phyloP scores from a whole-genome alignment of 2,797 vertebrate species.

The Atherinosoma microstoma region DNA sequence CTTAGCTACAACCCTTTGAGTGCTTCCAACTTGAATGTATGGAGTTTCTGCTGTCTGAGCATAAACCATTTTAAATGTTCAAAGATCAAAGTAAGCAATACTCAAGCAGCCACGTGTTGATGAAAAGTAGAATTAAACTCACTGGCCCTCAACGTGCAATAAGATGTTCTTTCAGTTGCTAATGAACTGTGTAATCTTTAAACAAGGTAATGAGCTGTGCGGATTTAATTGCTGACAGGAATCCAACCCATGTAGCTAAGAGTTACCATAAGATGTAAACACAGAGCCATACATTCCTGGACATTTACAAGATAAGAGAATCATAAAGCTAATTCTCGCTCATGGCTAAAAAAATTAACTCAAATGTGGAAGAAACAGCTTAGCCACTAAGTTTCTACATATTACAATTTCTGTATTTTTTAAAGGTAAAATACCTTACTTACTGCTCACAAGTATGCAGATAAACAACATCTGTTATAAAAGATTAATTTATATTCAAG shows the following conservation, averaged over 20 bases:
- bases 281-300: conserved; percentile 30
- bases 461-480: too few species aligned
- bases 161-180: conserved; percentile 56
- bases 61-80: conserved; percentile 21
- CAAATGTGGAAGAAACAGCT: not conserved
- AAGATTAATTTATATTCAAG: too few species aligned
- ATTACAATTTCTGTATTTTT: too few species aligned
- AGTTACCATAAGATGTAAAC: conserved; percentile 38
- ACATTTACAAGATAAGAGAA: conserved; percentile 13
- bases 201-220: conserved; percentile 63
- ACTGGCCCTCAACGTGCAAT: conserved; percentile 52
- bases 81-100: conserved; percentile 44
- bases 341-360: not conserved
- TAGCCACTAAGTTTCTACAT: not conserved
- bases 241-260: conserved; percentile 28
- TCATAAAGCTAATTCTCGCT: not conserved
- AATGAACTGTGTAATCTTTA: conserved; percentile 70
- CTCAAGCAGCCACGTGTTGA: conserved; percentile 40
- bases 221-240: conserved; percentile 60
- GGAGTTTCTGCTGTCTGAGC: conserved; percentile 20
- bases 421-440: too few species aligned
- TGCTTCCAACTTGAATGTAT: conserved; percentile 2
- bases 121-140: conserved; percentile 54
- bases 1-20: conserved; percentile 9
- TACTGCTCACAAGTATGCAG: too few species aligned